A percentile compares a stretch with the other conserved stretches of the same genome.
Conservation (phyloP, 2,888 invertebrate species). For the Thumatha senex region DNA sequence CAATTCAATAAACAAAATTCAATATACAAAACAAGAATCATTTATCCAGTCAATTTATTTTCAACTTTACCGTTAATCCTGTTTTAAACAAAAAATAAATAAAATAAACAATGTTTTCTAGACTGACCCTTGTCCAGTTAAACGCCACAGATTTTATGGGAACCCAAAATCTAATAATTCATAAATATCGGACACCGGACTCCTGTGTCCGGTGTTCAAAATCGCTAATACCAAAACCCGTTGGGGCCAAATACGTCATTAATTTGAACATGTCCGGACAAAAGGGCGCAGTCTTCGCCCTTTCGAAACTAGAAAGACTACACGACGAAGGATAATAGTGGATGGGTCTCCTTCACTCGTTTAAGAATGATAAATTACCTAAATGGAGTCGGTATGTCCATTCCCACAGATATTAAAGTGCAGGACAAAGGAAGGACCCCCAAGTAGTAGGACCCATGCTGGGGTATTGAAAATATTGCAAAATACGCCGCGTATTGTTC, state of each 20-base stretch:
- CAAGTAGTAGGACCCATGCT: conserved; percentile 71
- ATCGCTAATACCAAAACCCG: conserved; percentile 61
- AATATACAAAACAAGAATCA: too few species aligned
- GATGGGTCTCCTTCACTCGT: conserved; percentile 70
- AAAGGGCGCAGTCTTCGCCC: conserved; percentile 66
- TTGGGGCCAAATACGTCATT: conserved; percentile 65
- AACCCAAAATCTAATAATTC: conserved; percentile 75
- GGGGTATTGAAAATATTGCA: conserved; percentile 78
- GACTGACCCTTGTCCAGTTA: conserved; percentile 36
- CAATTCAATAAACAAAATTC: too few species aligned
- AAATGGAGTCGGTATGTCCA: conserved; percentile 81
- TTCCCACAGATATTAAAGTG: conserved; percentile 83
- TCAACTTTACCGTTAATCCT: conserved; percentile 4
- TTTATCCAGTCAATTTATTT: too few species aligned
- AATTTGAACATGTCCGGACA: conserved; percentile 57
- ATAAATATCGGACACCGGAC: conserved; percentile 70
- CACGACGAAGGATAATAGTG: conserved; percentile 59
- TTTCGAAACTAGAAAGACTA: conserved; percentile 51
- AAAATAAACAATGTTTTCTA: conserved; percentile 25
- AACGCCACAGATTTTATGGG: conserved; percentile 64
- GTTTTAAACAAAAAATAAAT: conserved; percentile 14
- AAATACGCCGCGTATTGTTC: conserved; percentile 68
- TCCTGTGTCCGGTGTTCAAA: conserved; percentile 47
- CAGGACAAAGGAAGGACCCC: conserved; percentile 72
- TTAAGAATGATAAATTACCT: conserved; percentile 83